Conservation (phyloP, 2,888 invertebrate genomes). For the Drosophila mayaguana region DNA sequence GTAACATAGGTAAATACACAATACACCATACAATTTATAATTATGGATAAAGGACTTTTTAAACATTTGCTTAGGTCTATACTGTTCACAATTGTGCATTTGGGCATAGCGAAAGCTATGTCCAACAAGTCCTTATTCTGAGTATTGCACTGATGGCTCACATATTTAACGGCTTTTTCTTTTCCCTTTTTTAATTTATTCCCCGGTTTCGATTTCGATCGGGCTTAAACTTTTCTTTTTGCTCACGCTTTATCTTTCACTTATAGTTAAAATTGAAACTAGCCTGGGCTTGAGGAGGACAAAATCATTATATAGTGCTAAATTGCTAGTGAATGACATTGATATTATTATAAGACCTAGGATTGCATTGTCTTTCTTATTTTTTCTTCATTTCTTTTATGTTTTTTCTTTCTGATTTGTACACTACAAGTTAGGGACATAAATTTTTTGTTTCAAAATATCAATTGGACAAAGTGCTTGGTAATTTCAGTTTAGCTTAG, state of each 20-base stretch:
- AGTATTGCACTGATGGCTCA: slow-evolving; percentile 41
- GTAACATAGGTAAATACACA: slow-evolving; percentile 5
- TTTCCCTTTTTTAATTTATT: neutral
- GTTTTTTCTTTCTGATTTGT: neutral
- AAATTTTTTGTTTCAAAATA: slow-evolving; percentile 11
- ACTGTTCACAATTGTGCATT: slow-evolving; percentile 42
- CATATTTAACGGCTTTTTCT: slow-evolving; percentile 5
- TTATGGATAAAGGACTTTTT: neutral
- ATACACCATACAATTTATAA: slow-evolving; percentile 16
- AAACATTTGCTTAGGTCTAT: slow-evolving; percentile 16
- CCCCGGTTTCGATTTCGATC: slow-evolving; percentile 2
- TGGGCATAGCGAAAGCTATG: slow-evolving; percentile 1
- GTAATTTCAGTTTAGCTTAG: slow-evolving; percentile 15
- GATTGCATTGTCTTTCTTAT: neutral
- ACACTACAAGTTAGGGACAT: slow-evolving; percentile 6
- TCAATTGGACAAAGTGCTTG: slow-evolving; percentile 23
- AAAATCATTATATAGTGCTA: neutral
- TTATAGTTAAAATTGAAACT: slow-evolving; percentile 13
- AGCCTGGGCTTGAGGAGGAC: neutral
- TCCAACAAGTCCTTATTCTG: slow-evolving; percentile 16
- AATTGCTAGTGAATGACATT: neutral
- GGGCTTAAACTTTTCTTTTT: neutral
- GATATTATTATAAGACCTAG: slow-evolving; percentile 9
- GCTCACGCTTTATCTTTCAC: neutral
- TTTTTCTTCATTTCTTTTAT: neutral